Percentiles rank a stretch among this genome's conserved stretches.
Conservation (phyloP, 2,888 invertebrate genomes). For the Synergus itoensis region DNA sequence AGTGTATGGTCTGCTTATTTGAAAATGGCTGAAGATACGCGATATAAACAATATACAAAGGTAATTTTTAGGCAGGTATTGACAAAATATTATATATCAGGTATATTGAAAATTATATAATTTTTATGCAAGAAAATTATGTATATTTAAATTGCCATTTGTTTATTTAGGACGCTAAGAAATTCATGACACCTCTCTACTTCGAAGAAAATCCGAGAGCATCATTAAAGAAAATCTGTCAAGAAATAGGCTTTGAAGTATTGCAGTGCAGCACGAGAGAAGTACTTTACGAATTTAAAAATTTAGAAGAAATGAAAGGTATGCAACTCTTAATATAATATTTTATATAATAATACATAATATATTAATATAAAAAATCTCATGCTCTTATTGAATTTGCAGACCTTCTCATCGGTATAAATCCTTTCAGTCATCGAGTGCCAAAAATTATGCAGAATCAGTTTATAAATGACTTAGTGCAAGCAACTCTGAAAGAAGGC, state of each 20-base stretch:
- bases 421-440: slow-evolving; percentile 84
- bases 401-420: slow-evolving; percentile 85
- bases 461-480: slow-evolving; percentile 82
- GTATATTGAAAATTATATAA: background rate
- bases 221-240: slow-evolving; percentile 79
- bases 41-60: slow-evolving; percentile 83
- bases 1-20: slow-evolving; percentile 79
- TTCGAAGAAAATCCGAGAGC: slow-evolving; percentile 78
- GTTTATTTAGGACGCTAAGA: background rate
- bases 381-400: slow-evolving; percentile 64
- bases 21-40: slow-evolving; percentile 79
- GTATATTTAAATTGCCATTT: background rate
- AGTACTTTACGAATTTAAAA: slow-evolving; percentile 77
- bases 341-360: too few relatives aligned
- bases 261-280: slow-evolving; percentile 81
- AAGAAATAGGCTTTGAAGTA: slow-evolving; percentile 81
- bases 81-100: too few relatives aligned
- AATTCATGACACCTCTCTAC: background rate
- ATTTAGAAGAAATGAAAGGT: background rate
- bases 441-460: slow-evolving; percentile 80
- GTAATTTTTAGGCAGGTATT: too few relatives aligned
- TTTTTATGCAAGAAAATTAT: background rate
- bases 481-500: slow-evolving; percentile 73
- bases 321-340: background rate
- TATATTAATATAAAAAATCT: too few relatives aligned